Evolutionary conservation across 2,113 vertebrate species (phyloP), one percentile per base, ranked within the genome.

Genomic region (Rhynchopsitta pachyrhyncha): DNA sequence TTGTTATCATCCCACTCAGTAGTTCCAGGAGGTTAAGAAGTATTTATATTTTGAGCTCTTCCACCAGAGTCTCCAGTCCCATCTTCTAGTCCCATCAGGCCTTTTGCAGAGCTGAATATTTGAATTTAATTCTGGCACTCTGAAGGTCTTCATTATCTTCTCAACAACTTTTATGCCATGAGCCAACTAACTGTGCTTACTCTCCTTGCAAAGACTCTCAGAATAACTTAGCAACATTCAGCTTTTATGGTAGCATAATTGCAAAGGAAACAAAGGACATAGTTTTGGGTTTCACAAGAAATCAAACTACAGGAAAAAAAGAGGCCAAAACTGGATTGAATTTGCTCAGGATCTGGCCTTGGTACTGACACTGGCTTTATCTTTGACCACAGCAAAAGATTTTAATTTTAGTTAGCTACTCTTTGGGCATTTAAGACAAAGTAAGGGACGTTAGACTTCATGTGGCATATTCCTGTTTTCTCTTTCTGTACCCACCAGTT

Each of bases 331-430:
- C 10, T 29, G 16, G 31, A 39, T 66, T 76, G 17, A 41, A 17
- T 53, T 66, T 81, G 70, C 42, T 46, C 63, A 70, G 46, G 82
- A 88, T 62, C 88, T 93, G 68, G 52, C 86, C 84, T 96, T 94
- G 85, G 89, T 76, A 82, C 90, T 97, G 82, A 83, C 17, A 20
- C 4, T 13, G n/a, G 9, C 16, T 39, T 76, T 5, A 17, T 4
- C 7, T 93, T 28, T 55, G 62, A 52, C n/a, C 10, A 20, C 0
- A 29, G 24, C 19, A 22, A 23, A 15, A 57, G n/a, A 5, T 47
- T 62, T 46, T 31, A 4, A 39, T 62, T 94, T 66, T 71, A 52
- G 73, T 68, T 83, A 53, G 46, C 44, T 88, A 8, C 13, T 66
- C 10, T 52, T 39, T 18, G 22, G 13, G 10, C 0, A 0, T 53